Evolutionary conservation across 1,140 invertebrate genomes (phyloP), one percentile per base, ranked within the genome.

Genomic region (Temnothorax longispinosus): DNA sequence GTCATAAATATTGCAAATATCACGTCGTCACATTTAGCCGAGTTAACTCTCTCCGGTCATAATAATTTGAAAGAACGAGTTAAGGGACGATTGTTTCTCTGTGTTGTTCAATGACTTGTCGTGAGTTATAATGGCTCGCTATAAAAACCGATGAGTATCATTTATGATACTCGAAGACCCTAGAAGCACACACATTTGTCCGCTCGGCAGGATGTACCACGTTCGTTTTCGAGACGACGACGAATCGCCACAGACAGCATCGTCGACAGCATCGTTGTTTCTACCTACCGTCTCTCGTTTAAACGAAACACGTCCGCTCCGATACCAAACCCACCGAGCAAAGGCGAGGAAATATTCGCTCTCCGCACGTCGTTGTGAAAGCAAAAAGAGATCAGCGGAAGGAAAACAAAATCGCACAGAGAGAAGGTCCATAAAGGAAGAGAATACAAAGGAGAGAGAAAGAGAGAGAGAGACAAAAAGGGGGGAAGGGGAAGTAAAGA

Each of bases 331-430:
- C 65, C 27, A 38, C 18, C 38, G 80, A 82, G 80, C 41, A 82
- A 82, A 82, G 80, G 80, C 80, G 54, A 60, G 69, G 67, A 82
- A 82, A 60, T 74, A 74, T 82, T 82, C 80, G 80, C 80, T 15
- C 15, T 81, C 13, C n/a, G 78, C 52, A 58, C 67, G 52, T 72
- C 27, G 67, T 47, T 41, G 65, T 18, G 54, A 35, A 27, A 84
- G 47, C 13, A 75, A 84, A 84, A 84, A 85, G 74, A 85, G 72
- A 77, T 77, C 82, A 77, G 32, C 38, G 35, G 58, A 35, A 32
- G 58, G 74, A 54, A 65, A 67, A 85, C 62, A 56, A 64, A 85
- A 76, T 65, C 58, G 44, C 74, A 41, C 7, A 54, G 58, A 64
- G 74, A 32, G n/a, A 47, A 27, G 50, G 47, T 78, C 75, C 38